Evolutionary conservation across 2,888 invertebrate species (phyloP).

Genomic region (Onchidella celtica): DNA sequence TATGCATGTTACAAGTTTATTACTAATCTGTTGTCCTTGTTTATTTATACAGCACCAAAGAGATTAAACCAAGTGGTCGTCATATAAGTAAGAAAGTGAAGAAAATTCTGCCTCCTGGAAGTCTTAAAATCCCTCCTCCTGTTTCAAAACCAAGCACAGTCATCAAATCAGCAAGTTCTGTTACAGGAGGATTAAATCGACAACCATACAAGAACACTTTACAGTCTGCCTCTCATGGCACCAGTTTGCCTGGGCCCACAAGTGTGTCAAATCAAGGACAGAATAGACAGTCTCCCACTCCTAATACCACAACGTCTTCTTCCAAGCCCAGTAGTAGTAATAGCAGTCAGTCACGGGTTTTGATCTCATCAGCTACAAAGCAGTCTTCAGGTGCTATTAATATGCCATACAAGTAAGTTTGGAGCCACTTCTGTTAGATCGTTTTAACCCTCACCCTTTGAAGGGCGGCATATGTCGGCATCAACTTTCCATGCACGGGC

Average conservation of each 20-base stretch:
- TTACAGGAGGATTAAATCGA: background rate
- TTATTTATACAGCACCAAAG: slow-evolving; percentile 88
- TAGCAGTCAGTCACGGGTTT: slow-evolving; percentile 25
- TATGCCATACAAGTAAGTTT: slow-evolving; percentile 52
- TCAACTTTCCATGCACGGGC: no score
- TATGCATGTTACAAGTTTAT: no score
- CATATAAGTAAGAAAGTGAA: slow-evolving; percentile 85
- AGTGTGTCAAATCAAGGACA: slow-evolving; percentile 16
- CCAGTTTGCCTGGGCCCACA: slow-evolving; percentile 1
- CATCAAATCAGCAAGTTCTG: background rate
- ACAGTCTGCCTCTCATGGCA: background rate
- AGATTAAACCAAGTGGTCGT: slow-evolving; percentile 94
- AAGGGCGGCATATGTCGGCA: no score
- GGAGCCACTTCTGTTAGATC: no score
- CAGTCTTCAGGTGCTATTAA: slow-evolving; percentile 47
- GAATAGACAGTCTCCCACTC: slow-evolving; percentile 28
- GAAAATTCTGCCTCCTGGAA: slow-evolving; percentile 64
- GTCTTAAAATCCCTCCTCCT: slow-evolving; percentile 36
- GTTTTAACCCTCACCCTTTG: no score
- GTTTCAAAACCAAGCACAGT: slow-evolving; percentile 26
- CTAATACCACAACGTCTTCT: slow-evolving; percentile 7
- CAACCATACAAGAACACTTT: background rate
- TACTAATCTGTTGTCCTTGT: no score
- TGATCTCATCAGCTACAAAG: slow-evolving; percentile 38
- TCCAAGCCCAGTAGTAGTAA: background rate